These are phyloP conservation scores for Thunnus maccoyii DNA, from an alignment of 2,113 vertebrate species.

Conservation along the genomic window DNA sequence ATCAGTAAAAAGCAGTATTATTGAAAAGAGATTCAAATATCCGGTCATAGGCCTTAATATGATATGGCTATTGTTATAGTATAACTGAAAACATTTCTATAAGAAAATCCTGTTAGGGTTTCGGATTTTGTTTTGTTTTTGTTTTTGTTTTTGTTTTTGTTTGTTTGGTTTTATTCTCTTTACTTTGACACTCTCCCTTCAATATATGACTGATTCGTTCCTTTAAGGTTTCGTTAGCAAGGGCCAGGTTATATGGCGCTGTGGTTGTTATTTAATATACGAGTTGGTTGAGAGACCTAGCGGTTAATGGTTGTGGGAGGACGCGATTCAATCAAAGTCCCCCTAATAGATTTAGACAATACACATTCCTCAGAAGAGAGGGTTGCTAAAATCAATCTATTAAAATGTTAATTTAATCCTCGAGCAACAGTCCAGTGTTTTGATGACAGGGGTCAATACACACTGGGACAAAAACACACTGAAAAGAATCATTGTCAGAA, in stretches of 20 bases:
- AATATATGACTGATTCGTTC: neutral
- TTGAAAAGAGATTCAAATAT: neutral
- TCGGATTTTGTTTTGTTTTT: too few species aligned
- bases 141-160: too few species aligned
- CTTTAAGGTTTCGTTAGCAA: neutral
- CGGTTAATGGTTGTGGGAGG: conserved; percentile 28
- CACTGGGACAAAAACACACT: too few species aligned
- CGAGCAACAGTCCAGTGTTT: conserved; percentile 34
- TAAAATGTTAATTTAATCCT: conserved; percentile 76
- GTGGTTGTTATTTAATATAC: conserved; percentile 80
- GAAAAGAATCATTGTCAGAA: too few species aligned
- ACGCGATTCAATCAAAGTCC: conserved; percentile 65
- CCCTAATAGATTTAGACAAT: conserved; percentile 68
- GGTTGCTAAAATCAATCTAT: conserved; percentile 67
- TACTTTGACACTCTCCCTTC: neutral
- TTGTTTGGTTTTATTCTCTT: too few species aligned
- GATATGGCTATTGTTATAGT: neutral
- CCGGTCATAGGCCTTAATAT: neutral
- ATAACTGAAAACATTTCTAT: neutral
- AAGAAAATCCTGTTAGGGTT: neutral
- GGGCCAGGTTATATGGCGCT: conserved; percentile 20
- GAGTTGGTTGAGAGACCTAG: conserved; percentile 67
- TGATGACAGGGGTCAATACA: conserved; percentile 2
- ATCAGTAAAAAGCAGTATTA: neutral
- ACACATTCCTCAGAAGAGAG: conserved; percentile 65